Evolutionary conservation across 2,888 invertebrate species (phyloP).

Genomic region (Pollenia amentaria): DNA sequence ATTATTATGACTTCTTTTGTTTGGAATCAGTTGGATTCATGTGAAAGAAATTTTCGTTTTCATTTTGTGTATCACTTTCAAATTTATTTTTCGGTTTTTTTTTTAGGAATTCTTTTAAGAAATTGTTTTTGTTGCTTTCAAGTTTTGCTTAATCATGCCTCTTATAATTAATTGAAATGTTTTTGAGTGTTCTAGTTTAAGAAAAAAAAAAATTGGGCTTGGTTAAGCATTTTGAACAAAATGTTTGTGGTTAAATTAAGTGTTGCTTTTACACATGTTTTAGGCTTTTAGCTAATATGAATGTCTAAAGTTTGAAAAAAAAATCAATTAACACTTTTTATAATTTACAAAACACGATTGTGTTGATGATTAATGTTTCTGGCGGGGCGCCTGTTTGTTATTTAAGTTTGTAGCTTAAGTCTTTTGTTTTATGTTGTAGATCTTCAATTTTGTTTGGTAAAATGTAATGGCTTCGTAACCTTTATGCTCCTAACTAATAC

Average conservation of each 20-base stretch:
- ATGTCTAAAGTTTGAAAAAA: background rate
- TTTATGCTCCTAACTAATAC: background rate
- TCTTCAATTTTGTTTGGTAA: background rate
- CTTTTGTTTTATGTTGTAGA: constrained; percentile 1
- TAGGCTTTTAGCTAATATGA: background rate
- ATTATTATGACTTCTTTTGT: background rate
- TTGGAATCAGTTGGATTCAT: too few relatives aligned
- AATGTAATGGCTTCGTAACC: background rate
- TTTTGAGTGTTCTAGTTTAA: background rate
- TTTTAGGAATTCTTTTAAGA: too few relatives aligned
- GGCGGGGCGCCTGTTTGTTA: background rate
- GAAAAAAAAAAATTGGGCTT: too few relatives aligned
- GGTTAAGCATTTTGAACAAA: background rate
- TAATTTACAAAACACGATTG: background rate
- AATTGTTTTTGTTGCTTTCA: too few relatives aligned
- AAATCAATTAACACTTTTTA: background rate
- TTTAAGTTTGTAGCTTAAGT: constrained; percentile 1
- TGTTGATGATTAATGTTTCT: background rate
- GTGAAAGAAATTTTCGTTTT: too few relatives aligned
- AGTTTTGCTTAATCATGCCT: constrained; percentile 22
- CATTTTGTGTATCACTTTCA: too few relatives aligned
- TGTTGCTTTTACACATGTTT: background rate
- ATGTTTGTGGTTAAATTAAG: background rate
- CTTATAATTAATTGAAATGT: background rate
- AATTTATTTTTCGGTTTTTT: too few relatives aligned